Base-by-base conservation (phyloP, 1,140 invertebrate genomes). In the Drosophila parabipectinata region DNA sequence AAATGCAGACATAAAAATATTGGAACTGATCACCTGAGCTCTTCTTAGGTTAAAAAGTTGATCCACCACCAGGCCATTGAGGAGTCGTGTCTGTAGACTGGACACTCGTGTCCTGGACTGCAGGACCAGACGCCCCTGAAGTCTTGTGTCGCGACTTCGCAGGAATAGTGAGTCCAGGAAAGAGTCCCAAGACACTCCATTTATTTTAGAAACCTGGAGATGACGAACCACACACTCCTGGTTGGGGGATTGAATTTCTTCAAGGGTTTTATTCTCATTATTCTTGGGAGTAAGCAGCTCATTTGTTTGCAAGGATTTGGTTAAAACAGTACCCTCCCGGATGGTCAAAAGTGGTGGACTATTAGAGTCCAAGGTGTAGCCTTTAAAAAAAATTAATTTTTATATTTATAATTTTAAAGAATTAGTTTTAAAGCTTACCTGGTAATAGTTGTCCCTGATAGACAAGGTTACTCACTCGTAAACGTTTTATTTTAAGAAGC, bases 111-210 rank as follows among this genome's bases (percentile, higher is more conserved):
- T 21, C 5, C 59, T 34, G 0, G 74, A 63, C 55, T 91, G 83
- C 12, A 91, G 12, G 12, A 83, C 74, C 1, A 91, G 59, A 6
- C 74, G 59, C 6, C 90, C 90, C 9, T 75, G 32, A 2, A 91
- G 26, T 0, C 18, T 18, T 2, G 32, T 56, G 72, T 91, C 90
- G 1, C 90, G 90, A 12, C 66, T 55, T 3, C 57, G 72, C 32
- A 91, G 72, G 24, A 89, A 91, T 4, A 91, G 45, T 3, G 80
- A 74, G 12, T 89, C 69, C 5, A 78, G 72, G n/a, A 91, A 87
- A 0, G 77, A 74, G 0, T 45, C 24, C 87, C 90, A 90, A 0
- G 63, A 28, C 0, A 85, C 15, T n/a, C 77, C 77, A 52, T 91
- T 91, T 21, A 91, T 89, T 1, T 52, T 57, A 2, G 59, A 34